Conservation (phyloP, 1,140 invertebrate genomes). For the Drosophila pallidifrons region DNA sequence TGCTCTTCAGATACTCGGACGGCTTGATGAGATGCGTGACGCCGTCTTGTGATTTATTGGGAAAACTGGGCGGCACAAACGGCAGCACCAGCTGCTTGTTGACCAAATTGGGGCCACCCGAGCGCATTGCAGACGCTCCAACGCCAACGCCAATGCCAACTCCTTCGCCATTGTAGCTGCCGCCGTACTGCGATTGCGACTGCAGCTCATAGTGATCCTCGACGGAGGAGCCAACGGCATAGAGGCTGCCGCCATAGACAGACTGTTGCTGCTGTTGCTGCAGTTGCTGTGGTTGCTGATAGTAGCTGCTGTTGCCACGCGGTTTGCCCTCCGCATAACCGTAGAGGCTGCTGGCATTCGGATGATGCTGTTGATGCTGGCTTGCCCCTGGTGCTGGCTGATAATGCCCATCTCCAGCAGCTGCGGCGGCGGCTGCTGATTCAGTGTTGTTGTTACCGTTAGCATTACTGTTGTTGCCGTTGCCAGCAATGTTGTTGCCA, state of each 20-base stretch:
- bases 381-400: conserved; percentile 24
- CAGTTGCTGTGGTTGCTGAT: conserved; percentile 48
- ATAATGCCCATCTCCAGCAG: conserved; percentile 26
- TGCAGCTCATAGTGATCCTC: conserved; percentile 81
- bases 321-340: conserved; percentile 62
- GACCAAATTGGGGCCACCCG: conserved; percentile 88
- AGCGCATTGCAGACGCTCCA: conserved; percentile 46
- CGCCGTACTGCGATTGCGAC: conserved; percentile 63
- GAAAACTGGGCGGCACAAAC: conserved; percentile 95
- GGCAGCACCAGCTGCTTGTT: conserved; percentile 93
- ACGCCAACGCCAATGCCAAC: conserved; percentile 7
- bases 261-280: conserved; percentile 54
- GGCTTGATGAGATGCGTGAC: conserved; percentile 95
- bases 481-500: conserved; percentile 47
- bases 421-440: background rate
- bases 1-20: conserved; percentile 94
- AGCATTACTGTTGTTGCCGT: conserved; percentile 28
- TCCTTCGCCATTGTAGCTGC: conserved; percentile 54
- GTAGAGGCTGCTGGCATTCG: conserved; percentile 49
- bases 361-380: background rate
- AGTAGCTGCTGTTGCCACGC: conserved; percentile 28
- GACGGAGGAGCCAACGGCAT: conserved; percentile 66
- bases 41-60: conserved; percentile 87
- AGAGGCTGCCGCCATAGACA: conserved; percentile 52
- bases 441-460: conserved; percentile 32